phyloP scores from a whole-genome alignment of 2,888 invertebrate genomes.

The Apamea crenata region DNA sequence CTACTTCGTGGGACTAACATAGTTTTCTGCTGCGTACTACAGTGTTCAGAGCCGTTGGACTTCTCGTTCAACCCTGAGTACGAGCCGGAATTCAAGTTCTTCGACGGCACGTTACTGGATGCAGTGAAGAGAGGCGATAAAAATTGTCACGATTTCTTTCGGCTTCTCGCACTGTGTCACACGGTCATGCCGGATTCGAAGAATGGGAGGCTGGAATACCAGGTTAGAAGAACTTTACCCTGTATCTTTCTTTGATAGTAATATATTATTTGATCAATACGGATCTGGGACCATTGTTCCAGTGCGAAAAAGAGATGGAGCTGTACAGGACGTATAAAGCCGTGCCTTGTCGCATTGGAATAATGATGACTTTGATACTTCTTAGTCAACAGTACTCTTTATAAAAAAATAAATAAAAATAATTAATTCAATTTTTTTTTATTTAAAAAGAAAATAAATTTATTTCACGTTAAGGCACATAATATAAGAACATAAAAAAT shows the following conservation, averaged over 20 bases:
- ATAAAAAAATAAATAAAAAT: too few species aligned
- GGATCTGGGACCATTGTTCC: neutral
- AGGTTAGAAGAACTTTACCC: conserved; percentile 80
- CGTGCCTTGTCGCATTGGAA: neutral
- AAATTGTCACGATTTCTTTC: conserved; percentile 96
- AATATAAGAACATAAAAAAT: neutral
- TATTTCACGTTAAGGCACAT: neutral
- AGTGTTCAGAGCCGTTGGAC: conserved; percentile 95
- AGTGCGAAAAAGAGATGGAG: neutral
- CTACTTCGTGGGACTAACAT: conserved; percentile 27
- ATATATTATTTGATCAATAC: neutral
- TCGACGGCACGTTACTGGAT: conserved; percentile 95
- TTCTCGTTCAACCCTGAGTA: conserved; percentile 98
- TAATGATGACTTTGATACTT: neutral
- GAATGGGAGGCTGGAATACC: conserved; percentile 95
- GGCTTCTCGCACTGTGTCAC: conserved; percentile 98
- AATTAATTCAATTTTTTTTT: too few species aligned
- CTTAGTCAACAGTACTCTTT: neutral
- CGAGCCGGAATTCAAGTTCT: conserved; percentile 98
- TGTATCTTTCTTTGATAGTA: neutral
- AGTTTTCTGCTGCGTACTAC: conserved; percentile 63
- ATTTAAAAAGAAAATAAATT: neutral
- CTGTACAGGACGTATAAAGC: neutral
- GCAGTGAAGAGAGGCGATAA: conserved; percentile 94
- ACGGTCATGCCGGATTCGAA: conserved; percentile 99